phyloP scores from a whole-genome alignment of 2,888 invertebrate genomes.

The Apodemia duryi region DNA sequence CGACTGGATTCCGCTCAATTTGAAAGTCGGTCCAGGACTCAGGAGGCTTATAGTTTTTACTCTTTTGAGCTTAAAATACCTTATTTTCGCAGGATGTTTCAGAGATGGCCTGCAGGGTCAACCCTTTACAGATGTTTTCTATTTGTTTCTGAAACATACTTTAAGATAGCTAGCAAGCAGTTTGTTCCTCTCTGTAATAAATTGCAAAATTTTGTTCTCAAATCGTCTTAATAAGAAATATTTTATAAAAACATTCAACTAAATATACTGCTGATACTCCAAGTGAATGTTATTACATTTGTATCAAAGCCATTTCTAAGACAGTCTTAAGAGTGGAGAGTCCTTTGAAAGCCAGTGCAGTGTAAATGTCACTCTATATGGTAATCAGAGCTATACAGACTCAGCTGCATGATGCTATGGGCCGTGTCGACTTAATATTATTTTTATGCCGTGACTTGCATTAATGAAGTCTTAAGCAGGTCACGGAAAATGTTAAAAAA shows the following conservation, averaged over 20 bases:
- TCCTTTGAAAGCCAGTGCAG: slow-evolving; percentile 37
- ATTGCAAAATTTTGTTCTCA: neutral
- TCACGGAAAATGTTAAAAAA: slow-evolving; percentile 1
- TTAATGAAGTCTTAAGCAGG: slow-evolving; percentile 4
- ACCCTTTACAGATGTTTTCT: too few relatives aligned
- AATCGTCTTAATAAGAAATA: neutral
- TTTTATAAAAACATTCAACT: slow-evolving; percentile 6
- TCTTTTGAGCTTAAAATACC: too few relatives aligned
- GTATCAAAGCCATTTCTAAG: slow-evolving; percentile 33
- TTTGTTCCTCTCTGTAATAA: too few relatives aligned
- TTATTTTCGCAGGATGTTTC: too few relatives aligned
- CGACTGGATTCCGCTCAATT: too few relatives aligned
- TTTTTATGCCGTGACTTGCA: slow-evolving; percentile 13
- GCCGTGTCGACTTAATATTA: slow-evolving; percentile 16
- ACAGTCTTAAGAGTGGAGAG: slow-evolving; percentile 31
- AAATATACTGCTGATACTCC: slow-evolving; percentile 3
- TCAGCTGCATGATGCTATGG: slow-evolving; percentile 14
- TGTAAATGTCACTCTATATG: slow-evolving; percentile 40
- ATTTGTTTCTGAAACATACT: too few relatives aligned
- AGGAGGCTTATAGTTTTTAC: too few relatives aligned
- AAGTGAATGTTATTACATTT: slow-evolving; percentile 17
- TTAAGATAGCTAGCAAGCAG: too few relatives aligned
- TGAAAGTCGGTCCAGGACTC: too few relatives aligned
- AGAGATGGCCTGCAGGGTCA: too few relatives aligned
- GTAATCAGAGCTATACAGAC: slow-evolving; percentile 28